Evolutionary conservation across 1,140 invertebrate genomes (phyloP).

Genomic region (Diuraphis noxia): DNA sequence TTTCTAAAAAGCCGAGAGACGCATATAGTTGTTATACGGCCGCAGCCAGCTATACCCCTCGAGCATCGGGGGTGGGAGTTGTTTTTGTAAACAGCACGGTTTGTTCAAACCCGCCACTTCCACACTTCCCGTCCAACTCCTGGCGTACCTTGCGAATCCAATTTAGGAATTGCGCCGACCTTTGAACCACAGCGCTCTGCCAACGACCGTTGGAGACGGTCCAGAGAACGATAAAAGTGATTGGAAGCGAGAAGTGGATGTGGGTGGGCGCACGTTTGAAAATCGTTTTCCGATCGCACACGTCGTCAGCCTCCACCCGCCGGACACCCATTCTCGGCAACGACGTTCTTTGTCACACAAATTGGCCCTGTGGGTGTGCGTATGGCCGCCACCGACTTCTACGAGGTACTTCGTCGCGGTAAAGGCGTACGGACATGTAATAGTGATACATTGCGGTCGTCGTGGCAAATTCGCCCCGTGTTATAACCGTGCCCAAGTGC

Average conservation of each 20-base stretch:
- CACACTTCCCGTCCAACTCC: too few relatives aligned
- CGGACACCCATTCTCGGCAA: neutral
- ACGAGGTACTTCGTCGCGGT: neutral
- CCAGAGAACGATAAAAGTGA: conserved; percentile 48
- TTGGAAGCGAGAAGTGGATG: neutral
- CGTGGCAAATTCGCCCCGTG: neutral
- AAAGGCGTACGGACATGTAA: neutral
- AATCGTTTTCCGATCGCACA: conserved; percentile 46
- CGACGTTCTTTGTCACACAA: conserved; percentile 42
- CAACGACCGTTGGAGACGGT: conserved; percentile 38
- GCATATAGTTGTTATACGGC: neutral
- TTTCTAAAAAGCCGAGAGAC: neutral
- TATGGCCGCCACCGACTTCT: neutral
- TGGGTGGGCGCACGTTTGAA: neutral
- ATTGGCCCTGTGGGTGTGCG: conserved; percentile 25
- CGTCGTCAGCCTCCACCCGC: neutral
- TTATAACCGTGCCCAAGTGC: neutral
- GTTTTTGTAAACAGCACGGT: neutral
- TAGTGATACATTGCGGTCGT: conserved; percentile 42
- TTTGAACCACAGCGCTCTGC: conserved; percentile 33
- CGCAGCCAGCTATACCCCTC: neutral
- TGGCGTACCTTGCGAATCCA: conserved; percentile 20
- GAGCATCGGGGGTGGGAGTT: neutral
- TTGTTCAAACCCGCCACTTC: neutral
- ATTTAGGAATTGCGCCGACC: conserved; percentile 44